Evolutionary conservation across 2,797 vertebrate genomes (phyloP), one percentile per base, ranked within the genome.

Genomic region (Lepilemur septentrionalis): DNA sequence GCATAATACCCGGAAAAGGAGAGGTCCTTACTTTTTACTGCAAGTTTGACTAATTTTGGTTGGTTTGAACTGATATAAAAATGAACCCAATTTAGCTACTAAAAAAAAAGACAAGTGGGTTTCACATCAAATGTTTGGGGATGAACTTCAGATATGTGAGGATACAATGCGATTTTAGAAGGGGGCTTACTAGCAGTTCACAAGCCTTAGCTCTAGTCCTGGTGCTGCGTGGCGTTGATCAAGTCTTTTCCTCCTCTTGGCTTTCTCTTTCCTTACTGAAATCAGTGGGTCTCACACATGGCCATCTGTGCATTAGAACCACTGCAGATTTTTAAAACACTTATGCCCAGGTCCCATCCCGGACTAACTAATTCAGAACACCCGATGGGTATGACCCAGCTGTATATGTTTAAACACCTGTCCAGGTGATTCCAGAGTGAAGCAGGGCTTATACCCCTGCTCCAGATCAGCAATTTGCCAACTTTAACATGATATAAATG

Each of bases 161-260:
- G 48, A 5, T 41, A 30, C 23, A 48, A 4, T 41, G 55, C 5
- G 11, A 35, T 63, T 43, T 70, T 65, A 50, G 30, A 41, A 48
- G 59, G n/a, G 17, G 1, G 8, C 14, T 38, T 2, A 3, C 9
- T 0, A n/a, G 35, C 18, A 8, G 4, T 22, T 22, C 15, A 11
- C 7, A 11, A 38, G 32, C 13, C 57, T 57, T 30, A 1, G 17
- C 1, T 25, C 20, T 46, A 0, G 5, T 14, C 72, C 79, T 0
- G 8, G 1, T 2, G 72, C 23, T 76, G 22, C 38, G n/a, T 38
- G 23, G 38, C 22, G 12, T 7, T 11, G 46, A 23, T 52, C 10
- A 17, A 7, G 25, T 8, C 2, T 43, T 65, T 38, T 15, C 2
- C 20, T 55, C 4, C 8, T 0, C 3, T 13, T 28, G 35, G 10